A percentile compares a stretch with the other conserved stretches of the same genome.
Conservation (phyloP, 53 echinoderm and acorn worm species). For the Holothuria leucospilota region DNA sequence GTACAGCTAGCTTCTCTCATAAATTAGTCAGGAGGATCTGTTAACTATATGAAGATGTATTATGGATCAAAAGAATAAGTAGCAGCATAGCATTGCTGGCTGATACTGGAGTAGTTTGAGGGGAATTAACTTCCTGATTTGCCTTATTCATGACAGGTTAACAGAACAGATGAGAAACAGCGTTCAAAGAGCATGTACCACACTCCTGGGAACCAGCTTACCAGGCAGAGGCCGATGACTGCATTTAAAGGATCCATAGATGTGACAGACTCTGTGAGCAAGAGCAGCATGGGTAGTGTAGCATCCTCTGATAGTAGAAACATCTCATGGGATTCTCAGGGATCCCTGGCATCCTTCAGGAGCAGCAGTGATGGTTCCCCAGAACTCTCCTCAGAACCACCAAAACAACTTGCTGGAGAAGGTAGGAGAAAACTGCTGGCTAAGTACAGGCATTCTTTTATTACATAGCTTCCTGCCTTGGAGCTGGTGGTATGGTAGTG, state of each 20-base stretch:
- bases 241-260: background rate
- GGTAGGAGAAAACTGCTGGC: constrained; percentile 47
- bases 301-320: constrained; percentile 52
- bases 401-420: constrained; percentile 79
- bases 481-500: too few species aligned
- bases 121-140: background rate
- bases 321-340: constrained; percentile 59
- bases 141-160: background rate
- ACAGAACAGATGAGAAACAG: constrained; percentile 19
- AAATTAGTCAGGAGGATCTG: too few species aligned
- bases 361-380: constrained; percentile 70
- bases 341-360: constrained; percentile 52
- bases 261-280: background rate
- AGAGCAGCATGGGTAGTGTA: constrained; percentile 20
- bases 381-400: constrained; percentile 76
- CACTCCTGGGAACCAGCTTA: background rate
- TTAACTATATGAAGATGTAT: too few species aligned
- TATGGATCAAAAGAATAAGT: too few species aligned
- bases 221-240: constrained; percentile 23
- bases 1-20: too few species aligned
- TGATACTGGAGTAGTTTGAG: too few species aligned
- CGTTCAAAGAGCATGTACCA: constrained; percentile 41
- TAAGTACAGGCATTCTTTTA: constrained; percentile 45
- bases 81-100: too few species aligned
- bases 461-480: background rate